These are phyloP conservation scores for Pelvicachromis taeniatus DNA, from an alignment of 2,113 vertebrate genomes.

Conservation along the genomic window DNA sequence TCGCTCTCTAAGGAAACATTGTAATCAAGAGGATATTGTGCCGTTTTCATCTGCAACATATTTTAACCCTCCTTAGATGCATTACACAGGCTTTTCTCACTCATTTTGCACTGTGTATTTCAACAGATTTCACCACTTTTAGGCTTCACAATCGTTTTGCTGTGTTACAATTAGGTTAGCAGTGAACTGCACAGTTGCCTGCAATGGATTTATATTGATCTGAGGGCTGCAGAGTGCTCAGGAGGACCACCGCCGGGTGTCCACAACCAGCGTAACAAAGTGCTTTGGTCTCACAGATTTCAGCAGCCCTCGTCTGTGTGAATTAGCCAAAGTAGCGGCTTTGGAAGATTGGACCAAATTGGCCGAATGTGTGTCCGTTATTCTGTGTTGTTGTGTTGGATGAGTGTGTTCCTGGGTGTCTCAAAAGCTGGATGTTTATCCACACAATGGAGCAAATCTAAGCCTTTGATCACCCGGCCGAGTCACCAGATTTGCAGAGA, in stretches of 20 bases:
- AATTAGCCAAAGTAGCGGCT: slow-evolving; percentile 50
- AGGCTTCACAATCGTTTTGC: slow-evolving; percentile 1
- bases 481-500: slow-evolving; percentile 48
- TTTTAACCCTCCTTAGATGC: slow-evolving; percentile 1
- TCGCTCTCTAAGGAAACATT: neutral
- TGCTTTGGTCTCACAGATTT: slow-evolving; percentile 21
- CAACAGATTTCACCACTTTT: slow-evolving; percentile 37
- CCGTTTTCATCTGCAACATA: neutral
- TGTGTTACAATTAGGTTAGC: slow-evolving; percentile 24
- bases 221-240: slow-evolving; percentile 7
- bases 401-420: slow-evolving; percentile 46
- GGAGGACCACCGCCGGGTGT: neutral
- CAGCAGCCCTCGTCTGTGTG: slow-evolving; percentile 11
- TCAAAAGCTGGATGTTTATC: slow-evolving; percentile 59
- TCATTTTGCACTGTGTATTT: slow-evolving; percentile 13
- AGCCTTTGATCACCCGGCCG: slow-evolving; percentile 61
- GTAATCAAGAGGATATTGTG: neutral
- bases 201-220: slow-evolving; percentile 38
- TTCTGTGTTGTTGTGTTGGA: slow-evolving; percentile 26
- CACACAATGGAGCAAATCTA: slow-evolving; percentile 69
- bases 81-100: neutral
- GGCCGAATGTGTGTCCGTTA: slow-evolving; percentile 24
- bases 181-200: neutral
- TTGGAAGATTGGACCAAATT: slow-evolving; percentile 68
- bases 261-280: slow-evolving; percentile 12